Evolutionary conservation across 2,797 vertebrate species (phyloP), one percentile per base, ranked within the genome.

Genomic region (Chaetodon trifasciatus): DNA sequence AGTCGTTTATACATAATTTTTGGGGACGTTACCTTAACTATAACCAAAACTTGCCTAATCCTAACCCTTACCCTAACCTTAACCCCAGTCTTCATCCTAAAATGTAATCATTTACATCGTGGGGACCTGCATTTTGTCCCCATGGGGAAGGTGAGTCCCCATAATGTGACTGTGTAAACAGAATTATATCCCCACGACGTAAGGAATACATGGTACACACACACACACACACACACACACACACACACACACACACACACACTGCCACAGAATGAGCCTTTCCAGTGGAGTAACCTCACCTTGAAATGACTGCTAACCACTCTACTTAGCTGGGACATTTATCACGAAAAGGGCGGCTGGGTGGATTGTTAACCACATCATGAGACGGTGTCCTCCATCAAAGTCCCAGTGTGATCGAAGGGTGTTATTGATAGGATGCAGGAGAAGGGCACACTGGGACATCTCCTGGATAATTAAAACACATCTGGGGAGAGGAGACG

Each of bases 311-410:
- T 61, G 42, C 60, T n/a, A 53, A 83, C 56, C 71, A 76, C 32
- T 55, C 24, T 23, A 19, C 15, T 19, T 32, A 55, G 40, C 23
- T 23, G 42, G 39, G 70, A 47, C 15, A 79, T 90, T 87, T 57
- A 58, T 91, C 75, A 82, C 75, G 50, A 67, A 91, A 93, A 91
- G 82, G 87, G 80, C 86, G 66, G 56, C 76, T 81, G 70, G 50
- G 70, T 84, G 79, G 78, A 86, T 64, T 73, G 68, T 80, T 78
- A 56, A 44, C 56, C 61, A 75, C 76, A 77, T 79, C 16, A 66
- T 44, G 76, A 86, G 65, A 69, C 70, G 44, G 66, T 49, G 55
- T 52, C 73, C 73, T 89, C 88, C 75, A 87, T 91, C 87, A 90
- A 82, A 79, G 82, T 83, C 58, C 50, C 1, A 0, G 63, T 35